These are phyloP conservation scores for Oceanodroma tethys DNA, from an alignment of 2,113 vertebrate species.

Conservation along the genomic window DNA sequence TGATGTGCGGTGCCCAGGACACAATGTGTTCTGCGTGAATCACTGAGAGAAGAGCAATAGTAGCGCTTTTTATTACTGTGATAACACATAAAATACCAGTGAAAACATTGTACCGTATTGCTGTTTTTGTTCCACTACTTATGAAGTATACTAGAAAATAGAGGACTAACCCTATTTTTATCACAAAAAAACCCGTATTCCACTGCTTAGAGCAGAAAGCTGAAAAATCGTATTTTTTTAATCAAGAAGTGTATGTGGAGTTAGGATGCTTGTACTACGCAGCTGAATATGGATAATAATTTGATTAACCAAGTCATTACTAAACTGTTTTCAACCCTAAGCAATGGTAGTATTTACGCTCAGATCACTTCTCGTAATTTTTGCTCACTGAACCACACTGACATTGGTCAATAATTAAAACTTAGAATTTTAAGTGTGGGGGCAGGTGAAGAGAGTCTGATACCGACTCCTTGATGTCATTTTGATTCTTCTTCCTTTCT, in stretches of 20 bases:
- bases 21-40: accelerated
- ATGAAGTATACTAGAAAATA: background rate
- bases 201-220: background rate
- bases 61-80: background rate
- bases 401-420: background rate
- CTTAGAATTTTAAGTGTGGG: background rate
- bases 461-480: background rate
- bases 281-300: background rate
- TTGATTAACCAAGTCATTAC: background rate
- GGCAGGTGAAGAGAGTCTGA: background rate
- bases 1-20: background rate
- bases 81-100: background rate
- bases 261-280: background rate
- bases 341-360: background rate
- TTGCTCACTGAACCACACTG: background rate
- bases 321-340: background rate
- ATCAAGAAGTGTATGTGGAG: background rate
- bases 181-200: background rate
- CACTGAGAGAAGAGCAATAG: background rate
- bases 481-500: background rate
- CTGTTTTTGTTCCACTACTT: background rate
- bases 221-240: background rate
- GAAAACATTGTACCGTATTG: background rate
- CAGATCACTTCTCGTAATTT: background rate
- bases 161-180: background rate